phyloP scores from a whole-genome alignment of 2,113 vertebrate species.

The Phyllostomus discolor region DNA sequence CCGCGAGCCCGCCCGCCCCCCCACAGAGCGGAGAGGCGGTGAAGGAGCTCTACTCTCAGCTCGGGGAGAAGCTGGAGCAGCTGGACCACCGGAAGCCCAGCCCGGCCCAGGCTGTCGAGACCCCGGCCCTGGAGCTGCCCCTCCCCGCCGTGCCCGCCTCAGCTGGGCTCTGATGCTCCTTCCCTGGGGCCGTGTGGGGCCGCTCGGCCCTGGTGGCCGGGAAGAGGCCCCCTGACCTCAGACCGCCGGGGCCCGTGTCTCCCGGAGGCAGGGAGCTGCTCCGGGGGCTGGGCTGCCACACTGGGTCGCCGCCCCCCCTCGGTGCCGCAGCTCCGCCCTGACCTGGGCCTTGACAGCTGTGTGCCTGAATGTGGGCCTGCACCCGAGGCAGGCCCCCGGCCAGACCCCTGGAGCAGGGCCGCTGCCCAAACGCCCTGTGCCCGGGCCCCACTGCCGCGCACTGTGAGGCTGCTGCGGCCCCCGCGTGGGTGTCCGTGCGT shows the following conservation, averaged over 20 bases:
- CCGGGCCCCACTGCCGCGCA: fast-evolving
- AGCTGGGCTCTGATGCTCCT: slow-evolving; percentile 64
- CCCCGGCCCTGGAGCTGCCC: slow-evolving; percentile 89
- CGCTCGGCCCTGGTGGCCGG: neutral
- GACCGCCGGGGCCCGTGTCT: neutral
- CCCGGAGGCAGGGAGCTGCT: fast-evolving
- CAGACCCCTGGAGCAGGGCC: fast-evolving
- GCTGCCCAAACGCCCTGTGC: neutral
- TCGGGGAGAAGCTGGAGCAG: slow-evolving; percentile 89
- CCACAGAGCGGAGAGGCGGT: slow-evolving; percentile 90
- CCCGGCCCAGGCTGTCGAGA: slow-evolving; percentile 81
- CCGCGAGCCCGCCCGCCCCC: neutral
- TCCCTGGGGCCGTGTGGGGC: fast-evolving
- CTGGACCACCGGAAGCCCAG: slow-evolving; percentile 86
- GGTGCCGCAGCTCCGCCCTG: neutral
- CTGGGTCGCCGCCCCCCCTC: neutral
- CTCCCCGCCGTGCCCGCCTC: slow-evolving; percentile 85
- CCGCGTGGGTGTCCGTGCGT: fast-evolving
- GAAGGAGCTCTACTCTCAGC: slow-evolving; percentile 91
- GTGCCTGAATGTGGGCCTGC: neutral
- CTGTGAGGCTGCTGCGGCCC: neutral
- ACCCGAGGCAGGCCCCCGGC: too few species aligned
- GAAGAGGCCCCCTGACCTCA: fast-evolving
- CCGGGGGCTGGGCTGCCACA: neutral
- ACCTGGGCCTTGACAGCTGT: neutral